Conservation (phyloP, 2,113 vertebrate species). For the Callipepla californica region DNA sequence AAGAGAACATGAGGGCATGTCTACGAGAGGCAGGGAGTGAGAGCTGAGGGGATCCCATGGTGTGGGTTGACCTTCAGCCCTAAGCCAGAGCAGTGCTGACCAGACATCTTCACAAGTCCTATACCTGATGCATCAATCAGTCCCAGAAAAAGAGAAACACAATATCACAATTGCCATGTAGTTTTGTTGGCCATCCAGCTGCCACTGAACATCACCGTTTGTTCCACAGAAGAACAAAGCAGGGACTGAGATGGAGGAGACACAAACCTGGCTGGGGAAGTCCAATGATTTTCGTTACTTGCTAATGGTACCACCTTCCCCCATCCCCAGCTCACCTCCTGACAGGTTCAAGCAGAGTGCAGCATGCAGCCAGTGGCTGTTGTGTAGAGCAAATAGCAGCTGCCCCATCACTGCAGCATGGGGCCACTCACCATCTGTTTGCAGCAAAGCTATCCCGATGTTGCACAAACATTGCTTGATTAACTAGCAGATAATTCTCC, state of each 20-base stretch:
- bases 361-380: background rate
- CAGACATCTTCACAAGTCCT: background rate
- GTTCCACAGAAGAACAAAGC: background rate
- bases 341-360: accelerated
- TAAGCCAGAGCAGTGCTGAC: background rate
- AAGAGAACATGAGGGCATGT: background rate
- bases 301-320: background rate
- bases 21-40: background rate
- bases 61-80: background rate
- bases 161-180: background rate
- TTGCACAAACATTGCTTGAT: background rate
- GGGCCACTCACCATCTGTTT: background rate
- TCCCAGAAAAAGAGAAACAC: background rate
- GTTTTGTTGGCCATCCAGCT: background rate
- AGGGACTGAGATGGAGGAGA: background rate
- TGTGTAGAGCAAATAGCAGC: background rate
- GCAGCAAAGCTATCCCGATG: background rate
- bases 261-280: background rate
- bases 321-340: background rate
- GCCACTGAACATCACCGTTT: background rate
- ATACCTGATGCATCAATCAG: background rate
- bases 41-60: background rate
- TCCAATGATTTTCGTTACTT: background rate
- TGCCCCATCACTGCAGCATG: accelerated
- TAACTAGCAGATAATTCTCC: background rate